These are phyloP conservation scores for Empis stercorea DNA, from an alignment of 2,888 invertebrate genomes.

Conservation along the genomic window DNA sequence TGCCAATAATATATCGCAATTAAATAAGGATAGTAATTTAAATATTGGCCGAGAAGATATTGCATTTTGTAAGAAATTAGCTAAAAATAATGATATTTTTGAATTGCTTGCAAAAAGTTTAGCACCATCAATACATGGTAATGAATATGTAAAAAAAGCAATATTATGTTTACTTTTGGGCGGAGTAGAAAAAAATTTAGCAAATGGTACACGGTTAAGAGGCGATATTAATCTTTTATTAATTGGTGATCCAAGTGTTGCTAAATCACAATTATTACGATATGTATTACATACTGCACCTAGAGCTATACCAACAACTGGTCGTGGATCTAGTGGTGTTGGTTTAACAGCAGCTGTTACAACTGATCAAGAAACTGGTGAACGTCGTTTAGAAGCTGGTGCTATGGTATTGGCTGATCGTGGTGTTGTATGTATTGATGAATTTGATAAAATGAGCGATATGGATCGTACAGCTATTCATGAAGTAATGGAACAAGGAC, in stretches of 20 bases:
- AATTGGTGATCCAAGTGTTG: conserved; percentile 98
- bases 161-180: conserved; percentile 88
- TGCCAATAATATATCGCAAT: conserved; percentile 80
- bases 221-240: conserved; percentile 83
- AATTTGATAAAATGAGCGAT: conserved; percentile 99
- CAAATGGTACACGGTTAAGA: conserved; percentile 83
- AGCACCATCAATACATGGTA: conserved; percentile 96
- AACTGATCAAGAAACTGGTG: conserved; percentile 86
- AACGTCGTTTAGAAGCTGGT: conserved; percentile 83
- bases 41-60: conserved; percentile 77
- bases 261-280: conserved; percentile 89
- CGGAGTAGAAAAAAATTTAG: conserved; percentile 85
- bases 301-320: conserved; percentile 92
- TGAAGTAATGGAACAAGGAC: conserved; percentile 99
- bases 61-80: conserved; percentile 70
- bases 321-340: conserved; percentile 95
- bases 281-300: conserved; percentile 93
- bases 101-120: conserved; percentile 80
- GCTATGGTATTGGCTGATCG: conserved; percentile 99
- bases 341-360: conserved; percentile 98
- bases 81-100: conserved; percentile 68
- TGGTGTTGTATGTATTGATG: conserved; percentile 90
- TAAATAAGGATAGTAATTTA: conserved; percentile 75
- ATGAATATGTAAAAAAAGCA: conserved; percentile 91
- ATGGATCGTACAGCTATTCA: conserved; percentile 98